Conservation (phyloP, 2,888 invertebrate genomes). For the Neoscelio sp. region DNA sequence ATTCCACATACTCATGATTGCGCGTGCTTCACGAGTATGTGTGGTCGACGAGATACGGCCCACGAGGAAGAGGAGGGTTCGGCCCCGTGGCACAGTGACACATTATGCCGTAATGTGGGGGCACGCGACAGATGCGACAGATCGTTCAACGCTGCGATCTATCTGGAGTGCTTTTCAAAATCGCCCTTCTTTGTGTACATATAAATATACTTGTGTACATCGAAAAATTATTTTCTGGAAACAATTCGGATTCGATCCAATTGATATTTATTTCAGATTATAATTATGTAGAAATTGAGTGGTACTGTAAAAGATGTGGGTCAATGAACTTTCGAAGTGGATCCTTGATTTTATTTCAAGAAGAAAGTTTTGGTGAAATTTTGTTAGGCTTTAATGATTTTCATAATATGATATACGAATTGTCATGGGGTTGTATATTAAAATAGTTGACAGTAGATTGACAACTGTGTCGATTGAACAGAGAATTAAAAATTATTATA, state of each 20-base stretch:
- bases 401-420: too few relatives aligned
- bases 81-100: constrained; percentile 81
- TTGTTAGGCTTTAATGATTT: too few relatives aligned
- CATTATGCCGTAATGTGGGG: constrained; percentile 81
- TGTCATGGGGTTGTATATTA: too few relatives aligned
- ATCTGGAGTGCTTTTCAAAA: constrained; percentile 64
- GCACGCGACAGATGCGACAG: constrained; percentile 81
- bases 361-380: too few relatives aligned
- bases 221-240: constrained; percentile 27
- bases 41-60: constrained; percentile 52
- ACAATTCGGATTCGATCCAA: constrained; percentile 9
- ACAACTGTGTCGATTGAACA: too few relatives aligned
- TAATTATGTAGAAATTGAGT: too few relatives aligned
- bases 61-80: constrained; percentile 61
- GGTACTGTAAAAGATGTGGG: too few relatives aligned
- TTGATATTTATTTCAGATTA: too few relatives aligned
- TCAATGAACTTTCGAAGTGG: too few relatives aligned
- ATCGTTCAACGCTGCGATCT: constrained; percentile 72
- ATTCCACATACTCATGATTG: constrained; percentile 73
- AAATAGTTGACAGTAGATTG: too few relatives aligned
- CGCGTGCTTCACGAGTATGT: constrained; percentile 26
- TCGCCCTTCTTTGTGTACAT: constrained; percentile 56
- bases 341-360: too few relatives aligned
- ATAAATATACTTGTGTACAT: constrained; percentile 39
- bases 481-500: too few relatives aligned